Conservation (phyloP, 2,797 vertebrate species). For the Lepilemur septentrionalis region DNA sequence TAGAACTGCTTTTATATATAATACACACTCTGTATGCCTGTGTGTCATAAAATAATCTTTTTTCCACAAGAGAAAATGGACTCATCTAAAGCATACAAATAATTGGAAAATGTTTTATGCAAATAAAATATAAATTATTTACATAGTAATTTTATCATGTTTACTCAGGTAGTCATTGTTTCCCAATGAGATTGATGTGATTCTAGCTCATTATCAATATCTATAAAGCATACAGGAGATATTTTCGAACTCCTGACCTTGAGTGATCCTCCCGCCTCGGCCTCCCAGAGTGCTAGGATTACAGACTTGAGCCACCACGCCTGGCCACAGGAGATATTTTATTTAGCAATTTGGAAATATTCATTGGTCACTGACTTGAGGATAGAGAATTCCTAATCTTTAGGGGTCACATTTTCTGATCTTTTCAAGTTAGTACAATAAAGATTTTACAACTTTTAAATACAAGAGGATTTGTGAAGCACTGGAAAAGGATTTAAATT, state of each 20-base stretch:
- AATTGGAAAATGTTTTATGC: constrained; percentile 6
- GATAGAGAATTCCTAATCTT: background rate
- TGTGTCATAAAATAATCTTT: background rate
- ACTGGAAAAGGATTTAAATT: background rate
- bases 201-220: background rate
- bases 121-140: background rate
- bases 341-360: background rate
- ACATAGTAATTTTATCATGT: background rate
- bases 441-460: constrained; percentile 32
- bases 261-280: too few relatives aligned
- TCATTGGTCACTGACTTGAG: background rate
- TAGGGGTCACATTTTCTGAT: background rate
- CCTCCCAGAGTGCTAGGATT: too few relatives aligned
- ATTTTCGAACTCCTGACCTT: background rate
- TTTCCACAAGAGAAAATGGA: background rate
- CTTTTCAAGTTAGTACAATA: constrained; percentile 4
- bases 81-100: background rate
- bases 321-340: background rate
- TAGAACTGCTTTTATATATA: background rate
- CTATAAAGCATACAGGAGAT: background rate
- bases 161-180: background rate
- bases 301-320: too few relatives aligned
- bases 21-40: background rate
- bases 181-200: background rate
- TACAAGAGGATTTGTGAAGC: background rate